Percentiles rank a stretch among this genome's conserved stretches.
Conservation (phyloP, 2,888 invertebrate species). For the Parthenolecanium corni region DNA sequence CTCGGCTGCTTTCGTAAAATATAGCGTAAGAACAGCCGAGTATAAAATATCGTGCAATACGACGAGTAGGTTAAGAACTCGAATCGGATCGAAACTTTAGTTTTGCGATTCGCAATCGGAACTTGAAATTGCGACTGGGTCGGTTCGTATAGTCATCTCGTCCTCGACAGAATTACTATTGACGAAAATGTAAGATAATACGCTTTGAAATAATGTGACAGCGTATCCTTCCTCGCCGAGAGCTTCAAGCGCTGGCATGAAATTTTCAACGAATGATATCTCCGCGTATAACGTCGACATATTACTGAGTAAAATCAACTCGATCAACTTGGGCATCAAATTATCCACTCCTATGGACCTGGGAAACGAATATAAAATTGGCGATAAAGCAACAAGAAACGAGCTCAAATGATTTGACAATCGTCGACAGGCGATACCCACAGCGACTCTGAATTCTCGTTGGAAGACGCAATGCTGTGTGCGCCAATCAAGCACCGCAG, state of each 20-base stretch:
- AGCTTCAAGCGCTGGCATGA: constrained; percentile 20
- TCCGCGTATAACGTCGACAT: constrained; percentile 18
- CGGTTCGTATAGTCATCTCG: too few species aligned
- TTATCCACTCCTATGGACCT: constrained; percentile 10
- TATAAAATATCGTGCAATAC: too few species aligned
- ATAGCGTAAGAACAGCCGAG: too few species aligned
- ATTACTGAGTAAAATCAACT: constrained; percentile 16
- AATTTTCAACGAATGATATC: constrained; percentile 17
- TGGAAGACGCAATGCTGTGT: too few species aligned
- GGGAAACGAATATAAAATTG: neutral
- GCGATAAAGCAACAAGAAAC: neutral
- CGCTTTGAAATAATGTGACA: constrained; percentile 16
- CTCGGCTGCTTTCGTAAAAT: too few species aligned
- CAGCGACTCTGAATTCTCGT: neutral
- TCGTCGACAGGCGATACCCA: too few species aligned
- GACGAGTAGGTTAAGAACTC: too few species aligned
- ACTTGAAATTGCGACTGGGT: too few species aligned
- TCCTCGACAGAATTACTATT: neutral
- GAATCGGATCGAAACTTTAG: too few species aligned
- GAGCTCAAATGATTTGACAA: neutral
- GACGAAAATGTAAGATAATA: constrained; percentile 12
- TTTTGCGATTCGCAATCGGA: too few species aligned
- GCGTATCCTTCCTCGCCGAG: constrained; percentile 19
- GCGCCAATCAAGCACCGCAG: constrained; percentile 3
- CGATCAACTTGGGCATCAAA: constrained; percentile 19